These are phyloP conservation scores for Acrossocheilus wenchowensis DNA, from an alignment of 2,797 vertebrate species.

Conservation along the genomic window DNA sequence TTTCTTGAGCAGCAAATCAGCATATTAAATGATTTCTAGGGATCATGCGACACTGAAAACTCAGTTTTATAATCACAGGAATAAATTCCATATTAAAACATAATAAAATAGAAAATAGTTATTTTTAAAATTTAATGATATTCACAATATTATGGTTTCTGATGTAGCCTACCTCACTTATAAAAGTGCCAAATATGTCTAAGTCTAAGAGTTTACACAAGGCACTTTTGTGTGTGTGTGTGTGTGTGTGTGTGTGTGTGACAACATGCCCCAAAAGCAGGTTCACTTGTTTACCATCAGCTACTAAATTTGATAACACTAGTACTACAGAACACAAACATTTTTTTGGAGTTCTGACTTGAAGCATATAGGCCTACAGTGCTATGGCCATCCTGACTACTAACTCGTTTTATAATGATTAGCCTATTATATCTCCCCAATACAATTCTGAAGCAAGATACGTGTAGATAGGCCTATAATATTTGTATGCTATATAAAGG, in stretches of 20 bases:
- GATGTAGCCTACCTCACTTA: background rate
- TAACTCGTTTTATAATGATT: background rate
- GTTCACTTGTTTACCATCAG: background rate
- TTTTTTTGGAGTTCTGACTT: background rate
- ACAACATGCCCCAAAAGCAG: background rate
- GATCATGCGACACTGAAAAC: too few relatives aligned
- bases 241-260: too few relatives aligned
- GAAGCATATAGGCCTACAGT: background rate
- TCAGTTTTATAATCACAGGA: background rate
- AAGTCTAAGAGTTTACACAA: background rate
- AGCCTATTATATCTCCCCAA: background rate
- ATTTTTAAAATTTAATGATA: background rate
- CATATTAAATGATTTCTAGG: background rate
- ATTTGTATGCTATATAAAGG: background rate
- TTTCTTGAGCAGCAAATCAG: background rate
- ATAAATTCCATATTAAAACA: background rate
- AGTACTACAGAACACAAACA: background rate
- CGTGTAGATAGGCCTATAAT: background rate
- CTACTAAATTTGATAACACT: too few relatives aligned
- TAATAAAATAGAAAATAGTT: background rate
- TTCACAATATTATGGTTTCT: background rate
- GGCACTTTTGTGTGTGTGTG: background rate
- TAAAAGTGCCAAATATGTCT: background rate
- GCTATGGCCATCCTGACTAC: background rate
- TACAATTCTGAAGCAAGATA: background rate